Evolutionary conservation across 2,888 invertebrate species (phyloP).

Genomic region (Cataglyphis albicans): DNA sequence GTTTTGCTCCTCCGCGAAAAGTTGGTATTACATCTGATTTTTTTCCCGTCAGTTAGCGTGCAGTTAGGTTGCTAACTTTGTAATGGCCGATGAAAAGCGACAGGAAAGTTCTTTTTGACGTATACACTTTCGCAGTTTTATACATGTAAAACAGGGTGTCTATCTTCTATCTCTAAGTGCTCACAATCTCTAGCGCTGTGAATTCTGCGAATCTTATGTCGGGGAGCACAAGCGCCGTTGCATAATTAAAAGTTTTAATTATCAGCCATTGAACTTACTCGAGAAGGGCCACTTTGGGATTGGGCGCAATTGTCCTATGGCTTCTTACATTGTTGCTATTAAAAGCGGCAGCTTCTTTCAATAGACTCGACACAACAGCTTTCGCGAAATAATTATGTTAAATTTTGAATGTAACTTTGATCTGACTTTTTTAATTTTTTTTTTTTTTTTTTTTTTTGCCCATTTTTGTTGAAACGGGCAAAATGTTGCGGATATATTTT

Average conservation of each 20-base stretch:
- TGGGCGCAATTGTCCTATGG: conserved; percentile 39
- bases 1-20: conserved; percentile 26
- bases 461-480: neutral
- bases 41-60: conserved; percentile 9
- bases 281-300: conserved; percentile 33
- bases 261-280: conserved; percentile 62
- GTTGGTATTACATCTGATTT: conserved; percentile 20
- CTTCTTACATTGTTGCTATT: conserved; percentile 46
- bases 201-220: conserved; percentile 49
- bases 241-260: conserved; percentile 81
- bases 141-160: conserved; percentile 37
- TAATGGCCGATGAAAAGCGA: neutral
- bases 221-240: conserved; percentile 58
- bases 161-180: neutral
- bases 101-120: conserved; percentile 24
- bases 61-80: conserved; percentile 7
- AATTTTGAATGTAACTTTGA: conserved; percentile 21
- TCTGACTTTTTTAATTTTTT: neutral
- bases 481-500: neutral
- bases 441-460: neutral
- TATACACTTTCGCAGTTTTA: conserved; percentile 37
- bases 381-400: conserved; percentile 41
- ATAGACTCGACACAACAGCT: conserved; percentile 32
- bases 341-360: conserved; percentile 41
- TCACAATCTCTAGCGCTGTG: conserved; percentile 8